phyloP scores from a whole-genome alignment of 2,888 invertebrate species.

The Dione juno region DNA sequence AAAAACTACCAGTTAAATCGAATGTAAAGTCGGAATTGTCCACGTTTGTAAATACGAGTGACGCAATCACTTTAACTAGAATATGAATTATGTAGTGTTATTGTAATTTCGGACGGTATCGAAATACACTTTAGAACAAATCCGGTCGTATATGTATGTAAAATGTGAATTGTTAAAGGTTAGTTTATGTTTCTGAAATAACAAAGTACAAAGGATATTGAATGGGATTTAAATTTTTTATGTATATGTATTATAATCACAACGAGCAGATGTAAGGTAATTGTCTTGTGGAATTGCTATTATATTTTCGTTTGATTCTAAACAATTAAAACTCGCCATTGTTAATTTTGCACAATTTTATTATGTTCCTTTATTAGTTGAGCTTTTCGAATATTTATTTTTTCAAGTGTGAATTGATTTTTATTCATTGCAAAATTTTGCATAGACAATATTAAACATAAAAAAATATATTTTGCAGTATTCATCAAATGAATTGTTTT shows the following conservation, averaged over 20 bases:
- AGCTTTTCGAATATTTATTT: slow-evolving; percentile 54
- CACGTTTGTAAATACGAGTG: slow-evolving; percentile 43
- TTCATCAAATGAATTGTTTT: not conserved
- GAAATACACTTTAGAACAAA: slow-evolving; percentile 73
- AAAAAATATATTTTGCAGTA: not conserved
- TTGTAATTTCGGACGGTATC: slow-evolving; percentile 64
- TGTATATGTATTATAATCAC: slow-evolving; percentile 35
- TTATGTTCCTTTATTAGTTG: slow-evolving; percentile 59
- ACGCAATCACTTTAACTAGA: slow-evolving; percentile 46
- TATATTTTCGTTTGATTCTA: slow-evolving; percentile 50
- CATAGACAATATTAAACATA: not conserved
- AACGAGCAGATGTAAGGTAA: slow-evolving; percentile 31
- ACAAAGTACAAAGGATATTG: slow-evolving; percentile 47
- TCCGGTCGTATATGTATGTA: slow-evolving; percentile 63
- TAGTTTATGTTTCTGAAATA: slow-evolving; percentile 69
- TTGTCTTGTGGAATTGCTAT: slow-evolving; percentile 73
- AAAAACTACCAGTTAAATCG: not conserved
- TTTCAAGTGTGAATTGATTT: slow-evolving; percentile 13
- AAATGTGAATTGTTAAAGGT: slow-evolving; percentile 65
- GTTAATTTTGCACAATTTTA: slow-evolving; percentile 45
- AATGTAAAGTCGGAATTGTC: slow-evolving; percentile 16
- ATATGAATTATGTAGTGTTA: slow-evolving; percentile 68
- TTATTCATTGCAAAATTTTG: slow-evolving; percentile 19
- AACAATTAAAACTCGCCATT: slow-evolving; percentile 7
- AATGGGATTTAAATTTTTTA: slow-evolving; percentile 34